Percentiles rank a stretch among this genome's conserved stretches.
These are phyloP conservation scores for Alectura lathami DNA, from an alignment of 2,113 vertebrate genomes.

Conservation along the genomic window DNA sequence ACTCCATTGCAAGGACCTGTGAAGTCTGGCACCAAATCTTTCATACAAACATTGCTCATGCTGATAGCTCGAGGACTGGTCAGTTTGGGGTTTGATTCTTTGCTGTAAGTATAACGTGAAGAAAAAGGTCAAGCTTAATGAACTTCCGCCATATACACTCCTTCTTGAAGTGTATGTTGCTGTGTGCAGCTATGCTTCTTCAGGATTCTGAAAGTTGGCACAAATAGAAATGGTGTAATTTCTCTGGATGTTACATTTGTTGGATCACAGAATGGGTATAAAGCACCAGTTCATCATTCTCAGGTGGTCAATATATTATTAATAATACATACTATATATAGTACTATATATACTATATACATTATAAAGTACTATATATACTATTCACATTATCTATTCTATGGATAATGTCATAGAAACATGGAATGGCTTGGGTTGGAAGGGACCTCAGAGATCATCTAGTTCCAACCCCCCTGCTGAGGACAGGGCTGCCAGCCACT, in stretches of 20 bases:
- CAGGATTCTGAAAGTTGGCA: not conserved
- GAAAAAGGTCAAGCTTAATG: not conserved
- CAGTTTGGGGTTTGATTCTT: constrained; percentile 75
- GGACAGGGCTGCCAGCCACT: too few species aligned
- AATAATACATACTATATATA: too few species aligned
- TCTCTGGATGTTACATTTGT: not conserved
- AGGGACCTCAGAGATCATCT: too few species aligned
- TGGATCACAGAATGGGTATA: not conserved
- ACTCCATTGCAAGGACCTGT: constrained; percentile 67
- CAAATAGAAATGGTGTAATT: not conserved
- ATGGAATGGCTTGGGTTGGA: too few species aligned
- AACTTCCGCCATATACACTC: not conserved
- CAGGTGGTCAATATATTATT: not conserved
- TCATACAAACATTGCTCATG: constrained; percentile 64
- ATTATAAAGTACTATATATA: too few species aligned
- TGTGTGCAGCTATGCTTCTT: not conserved
- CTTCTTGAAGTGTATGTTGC: not conserved
- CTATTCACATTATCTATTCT: too few species aligned
- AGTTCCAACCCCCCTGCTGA: too few species aligned
- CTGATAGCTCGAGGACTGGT: constrained; percentile 70
- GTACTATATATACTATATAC: too few species aligned
- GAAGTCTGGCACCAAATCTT: constrained; percentile 69
- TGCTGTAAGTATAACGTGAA: too few species aligned
- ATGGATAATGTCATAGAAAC: too few species aligned
- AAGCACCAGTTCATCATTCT: not conserved